phyloP scores from a whole-genome alignment of 1,140 invertebrate genomes.

The Solenopsis invicta region DNA sequence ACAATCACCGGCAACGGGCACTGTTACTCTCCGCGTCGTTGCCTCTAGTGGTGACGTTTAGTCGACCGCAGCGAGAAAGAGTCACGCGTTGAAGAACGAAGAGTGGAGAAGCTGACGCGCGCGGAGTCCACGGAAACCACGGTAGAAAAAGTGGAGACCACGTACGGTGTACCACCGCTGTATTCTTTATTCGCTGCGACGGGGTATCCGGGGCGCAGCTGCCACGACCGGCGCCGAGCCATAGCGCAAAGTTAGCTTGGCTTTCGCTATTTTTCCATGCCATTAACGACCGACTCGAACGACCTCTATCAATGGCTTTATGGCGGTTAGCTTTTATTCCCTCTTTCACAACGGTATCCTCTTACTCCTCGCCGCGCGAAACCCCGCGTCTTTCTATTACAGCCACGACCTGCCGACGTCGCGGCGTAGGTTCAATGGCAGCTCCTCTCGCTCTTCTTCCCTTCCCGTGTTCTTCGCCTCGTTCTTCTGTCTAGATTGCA shows the following conservation, averaged over 20 bases:
- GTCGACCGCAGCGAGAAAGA: conserved; percentile 28
- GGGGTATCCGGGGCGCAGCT: conserved; percentile 61
- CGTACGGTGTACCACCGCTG: conserved; percentile 21
- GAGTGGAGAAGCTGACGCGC: neutral
- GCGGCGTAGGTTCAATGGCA: conserved; percentile 32
- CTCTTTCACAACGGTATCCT: conserved; percentile 51
- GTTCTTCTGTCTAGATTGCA: conserved; percentile 35
- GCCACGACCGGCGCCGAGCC: conserved; percentile 55
- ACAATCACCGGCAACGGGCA: conserved; percentile 51
- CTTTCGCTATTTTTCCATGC: conserved; percentile 83
- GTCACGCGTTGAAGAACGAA: neutral
- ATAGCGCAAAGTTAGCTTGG: conserved; percentile 79
- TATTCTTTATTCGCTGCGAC: conserved; percentile 54
- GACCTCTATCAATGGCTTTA: conserved; percentile 83
- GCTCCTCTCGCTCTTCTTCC: neutral
- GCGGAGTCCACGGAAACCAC: neutral
- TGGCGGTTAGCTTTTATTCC: conserved; percentile 80
- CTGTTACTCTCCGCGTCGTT: conserved; percentile 58
- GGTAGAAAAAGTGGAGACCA: neutral
- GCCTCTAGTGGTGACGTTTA: conserved; percentile 47
- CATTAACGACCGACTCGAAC: conserved; percentile 83
- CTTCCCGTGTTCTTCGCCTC: neutral
- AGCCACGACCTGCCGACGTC: conserved; percentile 9
- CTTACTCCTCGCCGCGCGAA: conserved; percentile 19
- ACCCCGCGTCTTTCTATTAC: conserved; percentile 46